A percentile compares a stretch with the other conserved stretches of the same genome.
These are phyloP conservation scores for Echeneis naucrates DNA, from an alignment of 2,797 vertebrate species.

Conservation along the genomic window DNA sequence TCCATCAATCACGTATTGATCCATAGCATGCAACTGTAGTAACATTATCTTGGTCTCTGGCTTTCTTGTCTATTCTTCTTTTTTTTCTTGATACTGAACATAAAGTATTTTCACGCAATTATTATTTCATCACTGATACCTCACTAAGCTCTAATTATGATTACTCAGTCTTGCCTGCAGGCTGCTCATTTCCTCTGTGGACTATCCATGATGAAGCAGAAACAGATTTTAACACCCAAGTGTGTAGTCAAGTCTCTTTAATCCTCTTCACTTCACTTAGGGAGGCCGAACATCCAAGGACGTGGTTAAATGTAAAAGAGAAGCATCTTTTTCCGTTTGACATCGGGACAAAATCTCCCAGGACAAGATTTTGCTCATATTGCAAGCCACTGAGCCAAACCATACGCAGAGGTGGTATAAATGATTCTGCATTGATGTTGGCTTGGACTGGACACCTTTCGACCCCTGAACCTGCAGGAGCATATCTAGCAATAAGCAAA, in stretches of 20 bases:
- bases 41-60: neutral
- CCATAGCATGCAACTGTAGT: slow-evolving; percentile 1
- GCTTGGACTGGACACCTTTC: neutral
- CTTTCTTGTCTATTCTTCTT: neutral
- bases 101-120: neutral
- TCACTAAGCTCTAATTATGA: slow-evolving; percentile 17
- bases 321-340: slow-evolving; percentile 9
- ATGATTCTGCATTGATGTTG: slow-evolving; percentile 24
- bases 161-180: slow-evolving; percentile 4
- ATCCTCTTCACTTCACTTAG: slow-evolving; percentile 50
- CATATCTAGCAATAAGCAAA: slow-evolving; percentile 45
- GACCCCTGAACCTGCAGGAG: slow-evolving; percentile 14
- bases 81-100: neutral
- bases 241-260: slow-evolving; percentile 39
- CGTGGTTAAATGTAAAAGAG: slow-evolving; percentile 3
- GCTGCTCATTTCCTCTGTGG: slow-evolving; percentile 14
- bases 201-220: slow-evolving; percentile 21
- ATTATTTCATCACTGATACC: slow-evolving; percentile 17
- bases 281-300: slow-evolving; percentile 33
- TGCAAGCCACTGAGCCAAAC: slow-evolving; percentile 17
- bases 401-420: slow-evolving; percentile 26
- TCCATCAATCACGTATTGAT: slow-evolving; percentile 38
- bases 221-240: slow-evolving; percentile 30
- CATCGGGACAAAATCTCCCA: slow-evolving; percentile 21
- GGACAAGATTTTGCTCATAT: slow-evolving; percentile 6